Base-by-base conservation (phyloP, 37 sponge, comb jelly and placozoan species). In the Bolinopsis microptera region DNA sequence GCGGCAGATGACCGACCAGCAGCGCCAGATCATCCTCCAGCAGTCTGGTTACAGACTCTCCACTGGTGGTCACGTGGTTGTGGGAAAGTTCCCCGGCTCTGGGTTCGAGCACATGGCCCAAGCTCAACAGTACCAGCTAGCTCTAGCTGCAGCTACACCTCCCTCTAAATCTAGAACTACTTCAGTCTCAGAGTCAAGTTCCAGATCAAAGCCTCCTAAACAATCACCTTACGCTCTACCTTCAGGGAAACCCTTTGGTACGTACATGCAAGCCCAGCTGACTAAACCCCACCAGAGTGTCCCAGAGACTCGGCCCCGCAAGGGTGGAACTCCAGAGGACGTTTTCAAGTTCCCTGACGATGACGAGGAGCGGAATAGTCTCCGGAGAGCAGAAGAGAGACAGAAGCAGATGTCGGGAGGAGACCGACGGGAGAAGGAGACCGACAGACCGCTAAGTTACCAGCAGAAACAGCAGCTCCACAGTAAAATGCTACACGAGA, bases 401-500 rank as follows among this genome's bases (percentile, higher is more conserved):
- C 90, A 39, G 61, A 86, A 86, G 28, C 90, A 39, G 61, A 0
- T 41, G 90, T 41, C 61, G 24, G 90, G 90, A 16, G 83, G 5
- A 34, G 90, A 86, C 30, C 13, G 90, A n/a, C 41, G 90, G 26
- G 90, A 41, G 2, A 41, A 41, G 41, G 90, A 41, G 90, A 21
- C 39, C 30, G 90, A 41, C 28, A 9, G 90, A 39, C 61, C 61
- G 30, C n/a, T 39, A 28, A 86, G 90, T 39, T 86, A 33, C 90
- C 90, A 86, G 61, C 90, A 86, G 90, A 86, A 41, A 39, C 90
- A 86, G 31, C 90, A 86, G 22, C 90, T 86, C n/a, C 90, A 86
- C 90, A 39, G 61, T 28, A 86, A 86, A 30, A 39, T 86, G 61
- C n/a, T 86, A 3, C 90, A 86, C 48, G 90, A 86, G 90, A 27